Conservation (phyloP, 1,140 invertebrate genomes). For the Trinorchestia longiramus region DNA sequence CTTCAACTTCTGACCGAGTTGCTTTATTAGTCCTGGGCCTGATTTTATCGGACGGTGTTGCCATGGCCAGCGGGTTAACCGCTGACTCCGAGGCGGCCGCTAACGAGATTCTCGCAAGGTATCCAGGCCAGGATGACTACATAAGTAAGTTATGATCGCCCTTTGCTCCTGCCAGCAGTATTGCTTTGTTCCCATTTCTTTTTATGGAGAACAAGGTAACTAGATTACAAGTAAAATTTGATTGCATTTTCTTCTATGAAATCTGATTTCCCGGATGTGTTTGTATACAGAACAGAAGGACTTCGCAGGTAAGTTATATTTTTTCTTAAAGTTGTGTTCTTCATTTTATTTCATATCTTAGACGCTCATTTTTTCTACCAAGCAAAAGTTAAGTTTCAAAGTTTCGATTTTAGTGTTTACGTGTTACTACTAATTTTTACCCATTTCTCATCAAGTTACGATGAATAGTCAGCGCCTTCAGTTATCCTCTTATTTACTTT, state of each 20-base stretch:
- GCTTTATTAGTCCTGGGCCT: slow-evolving; percentile 36
- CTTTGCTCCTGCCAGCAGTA: not conserved
- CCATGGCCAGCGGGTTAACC: not conserved
- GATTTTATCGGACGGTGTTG: slow-evolving; percentile 12
- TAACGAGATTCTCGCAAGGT: slow-evolving; percentile 48
- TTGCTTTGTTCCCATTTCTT: slow-evolving; percentile 3
- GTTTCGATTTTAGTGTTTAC: not conserved
- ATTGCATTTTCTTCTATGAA: not conserved
- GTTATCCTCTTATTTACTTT: too few species aligned
- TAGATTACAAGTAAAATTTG: not conserved
- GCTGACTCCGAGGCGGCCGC: slow-evolving; percentile 29
- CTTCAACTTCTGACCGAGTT: not conserved
- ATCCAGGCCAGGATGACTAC: slow-evolving; percentile 38
- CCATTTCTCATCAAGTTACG: not conserved
- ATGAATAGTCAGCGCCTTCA: too few species aligned
- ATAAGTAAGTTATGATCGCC: slow-evolving; percentile 36
- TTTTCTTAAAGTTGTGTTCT: not conserved
- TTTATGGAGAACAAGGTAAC: not conserved
- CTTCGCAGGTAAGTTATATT: not conserved
- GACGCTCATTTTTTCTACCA: not conserved
- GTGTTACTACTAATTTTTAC: not conserved
- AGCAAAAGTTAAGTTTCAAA: not conserved
- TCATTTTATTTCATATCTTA: not conserved
- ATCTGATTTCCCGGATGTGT: not conserved
- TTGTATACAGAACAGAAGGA: not conserved